These are phyloP conservation scores for Hydrotaea cyrtoneurina DNA, from an alignment of 2,888 invertebrate genomes.

Conservation along the genomic window DNA sequence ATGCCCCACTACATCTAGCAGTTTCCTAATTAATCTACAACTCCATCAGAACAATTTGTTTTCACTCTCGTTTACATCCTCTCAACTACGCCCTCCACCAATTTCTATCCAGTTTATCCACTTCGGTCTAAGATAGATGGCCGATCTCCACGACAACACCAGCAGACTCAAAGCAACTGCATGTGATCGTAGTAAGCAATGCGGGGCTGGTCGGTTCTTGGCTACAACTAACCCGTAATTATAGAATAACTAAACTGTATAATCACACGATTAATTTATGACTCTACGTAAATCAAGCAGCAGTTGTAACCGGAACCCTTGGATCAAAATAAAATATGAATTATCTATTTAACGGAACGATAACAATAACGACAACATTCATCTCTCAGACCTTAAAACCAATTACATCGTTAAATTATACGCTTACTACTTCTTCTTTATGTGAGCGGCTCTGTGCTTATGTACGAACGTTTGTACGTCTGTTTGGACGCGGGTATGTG, in stretches of 20 bases:
- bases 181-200: neutral
- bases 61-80: too few relatives aligned
- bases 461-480: too few relatives aligned
- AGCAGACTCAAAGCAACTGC: neutral
- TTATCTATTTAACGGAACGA: constrained; percentile 42
- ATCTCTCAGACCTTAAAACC: constrained; percentile 42
- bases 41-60: too few relatives aligned
- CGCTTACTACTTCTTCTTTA: constrained; percentile 10
- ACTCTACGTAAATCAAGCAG: constrained; percentile 13
- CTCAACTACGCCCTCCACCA: too few relatives aligned
- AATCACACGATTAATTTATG: constrained; percentile 35
- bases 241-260: constrained; percentile 2
- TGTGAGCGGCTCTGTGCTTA: constrained; percentile 3
- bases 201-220: neutral
- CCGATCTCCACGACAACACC: neutral
- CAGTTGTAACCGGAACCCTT: constrained; percentile 34
- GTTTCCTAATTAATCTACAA: too few relatives aligned
- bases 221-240: constrained; percentile 19
- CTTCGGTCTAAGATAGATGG: neutral
- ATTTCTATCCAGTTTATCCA: neutral
- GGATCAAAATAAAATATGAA: constrained; percentile 43
- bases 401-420: constrained; percentile 49
- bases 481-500: too few relatives aligned
- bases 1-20: too few relatives aligned
- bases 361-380: constrained; percentile 13